Conservation (phyloP, 2,797 vertebrate species). For the Sylvilagus floridanus region DNA sequence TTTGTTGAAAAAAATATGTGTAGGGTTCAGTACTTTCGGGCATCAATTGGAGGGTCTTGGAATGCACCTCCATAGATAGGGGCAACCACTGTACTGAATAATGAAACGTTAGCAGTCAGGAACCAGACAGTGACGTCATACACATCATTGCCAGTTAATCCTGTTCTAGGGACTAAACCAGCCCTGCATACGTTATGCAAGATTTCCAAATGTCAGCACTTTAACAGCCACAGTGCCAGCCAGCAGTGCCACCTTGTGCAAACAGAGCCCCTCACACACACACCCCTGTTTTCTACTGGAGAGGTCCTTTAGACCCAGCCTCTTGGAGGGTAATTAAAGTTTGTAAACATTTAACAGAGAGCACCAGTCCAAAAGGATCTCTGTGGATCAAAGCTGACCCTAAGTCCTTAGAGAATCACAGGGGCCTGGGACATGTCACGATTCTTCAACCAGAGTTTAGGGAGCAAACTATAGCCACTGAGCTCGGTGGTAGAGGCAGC, state of each 20-base stretch:
- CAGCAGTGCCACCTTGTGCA: background rate
- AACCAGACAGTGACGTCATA: background rate
- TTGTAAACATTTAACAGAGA: background rate
- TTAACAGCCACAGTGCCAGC: background rate
- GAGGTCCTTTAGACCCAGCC: background rate
- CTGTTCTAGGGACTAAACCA: background rate
- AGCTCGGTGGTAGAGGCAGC: background rate
- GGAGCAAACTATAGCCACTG: background rate
- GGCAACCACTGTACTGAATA: background rate
- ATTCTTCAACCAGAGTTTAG: background rate
- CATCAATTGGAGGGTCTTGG: too few relatives aligned
- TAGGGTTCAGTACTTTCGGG: too few relatives aligned
- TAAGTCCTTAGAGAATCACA: background rate
- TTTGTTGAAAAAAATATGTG: too few relatives aligned
- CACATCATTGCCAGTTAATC: background rate
- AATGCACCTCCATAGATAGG: too few relatives aligned
- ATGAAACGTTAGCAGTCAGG: background rate
- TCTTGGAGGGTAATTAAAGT: background rate
- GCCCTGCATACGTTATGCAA: background rate
- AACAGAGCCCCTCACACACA: background rate
- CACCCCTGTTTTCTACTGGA: background rate
- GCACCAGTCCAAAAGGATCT: background rate
- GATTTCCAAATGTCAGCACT: background rate
- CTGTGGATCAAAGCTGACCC: background rate
- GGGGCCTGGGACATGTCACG: background rate